These are phyloP conservation scores for Cataglyphis cursor DNA, from an alignment of 2,888 invertebrate genomes.

Conservation along the genomic window DNA sequence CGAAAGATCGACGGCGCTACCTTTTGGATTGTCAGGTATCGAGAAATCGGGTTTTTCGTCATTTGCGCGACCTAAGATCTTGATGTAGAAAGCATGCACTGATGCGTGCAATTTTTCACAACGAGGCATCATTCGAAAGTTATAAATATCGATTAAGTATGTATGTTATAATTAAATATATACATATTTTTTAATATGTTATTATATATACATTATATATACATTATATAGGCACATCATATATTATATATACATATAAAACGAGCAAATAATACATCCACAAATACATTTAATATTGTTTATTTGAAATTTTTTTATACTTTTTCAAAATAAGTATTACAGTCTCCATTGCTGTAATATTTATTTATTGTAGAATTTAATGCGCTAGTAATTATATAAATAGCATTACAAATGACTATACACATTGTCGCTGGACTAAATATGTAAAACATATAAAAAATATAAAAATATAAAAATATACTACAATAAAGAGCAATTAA, in stretches of 20 bases:
- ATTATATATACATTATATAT: not conserved
- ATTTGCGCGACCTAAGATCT: slow-evolving; percentile 42
- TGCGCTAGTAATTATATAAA: not conserved
- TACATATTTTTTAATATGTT: not conserved
- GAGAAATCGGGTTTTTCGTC: slow-evolving; percentile 50
- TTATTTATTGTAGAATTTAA: not conserved
- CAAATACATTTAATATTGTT: not conserved
- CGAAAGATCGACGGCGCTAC: slow-evolving; percentile 67
- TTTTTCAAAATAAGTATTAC: not conserved
- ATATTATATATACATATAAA: not conserved
- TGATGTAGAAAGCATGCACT: slow-evolving; percentile 21
- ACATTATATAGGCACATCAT: not conserved
- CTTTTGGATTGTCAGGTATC: slow-evolving; percentile 63
- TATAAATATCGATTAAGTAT: not conserved
- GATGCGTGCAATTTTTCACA: slow-evolving; percentile 40
- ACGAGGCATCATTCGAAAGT: not conserved
- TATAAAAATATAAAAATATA: not conserved
- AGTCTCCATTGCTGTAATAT: not conserved
- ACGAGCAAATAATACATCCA: not conserved
- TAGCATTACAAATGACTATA: not conserved
- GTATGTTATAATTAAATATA: not conserved
- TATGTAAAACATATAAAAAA: not conserved
- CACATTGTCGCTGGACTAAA: not conserved
- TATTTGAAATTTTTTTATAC: not conserved
- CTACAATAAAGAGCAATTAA: not conserved